Evolutionary conservation across 1,140 invertebrate species (phyloP), one percentile per base, ranked within the genome.

Genomic region (Sarcophaga peregrina): DNA sequence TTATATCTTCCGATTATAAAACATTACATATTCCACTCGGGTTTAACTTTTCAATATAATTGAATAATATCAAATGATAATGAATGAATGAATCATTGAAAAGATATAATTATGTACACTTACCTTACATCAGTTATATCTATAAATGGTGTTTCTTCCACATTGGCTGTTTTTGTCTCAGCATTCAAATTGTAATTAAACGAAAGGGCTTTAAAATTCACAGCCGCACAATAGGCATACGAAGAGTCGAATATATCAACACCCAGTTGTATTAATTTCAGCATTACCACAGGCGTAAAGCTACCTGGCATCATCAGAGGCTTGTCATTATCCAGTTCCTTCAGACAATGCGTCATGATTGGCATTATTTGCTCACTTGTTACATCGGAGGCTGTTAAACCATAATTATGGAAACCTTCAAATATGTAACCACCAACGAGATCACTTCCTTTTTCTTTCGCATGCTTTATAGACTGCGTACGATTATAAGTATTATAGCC

Each of bases 181-280:
- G 20, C 9, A n/a, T 54, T 62, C 10, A 84, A 37, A 20, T 75
- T 11, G 81, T 84, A 90, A 72, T 83, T 86, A 46, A 91, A 91
- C 0, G 84, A 86, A 2, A 91, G 52, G 1, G 86, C 89, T 46
- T 87, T 87, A n/a, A 86, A 88, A 81, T 88, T 89, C 0, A 80
- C 73, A 13, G 87, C 85, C 5, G 86, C 87, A 25, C 92, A 84
- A 84, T 92, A 94, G 81, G 93, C 92, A 91, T 95, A 96, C 1
- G 95, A 94, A 5, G 94, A 94, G 90, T 96, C 95, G 90, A 96
- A 96, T n/a, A 96, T 87, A 91, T 97, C 96, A n/a, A 96, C 90
- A 54, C 95, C 95, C 72, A 92, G 83, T 68, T 93, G 90, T n/a
- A 96, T 90, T 8, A 96, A 91, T 83, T 93, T 90, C 58, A 96